These are phyloP conservation scores for Oxygymnocypris stewartii DNA, from an alignment of 2,113 vertebrate genomes.

Conservation along the genomic window DNA sequence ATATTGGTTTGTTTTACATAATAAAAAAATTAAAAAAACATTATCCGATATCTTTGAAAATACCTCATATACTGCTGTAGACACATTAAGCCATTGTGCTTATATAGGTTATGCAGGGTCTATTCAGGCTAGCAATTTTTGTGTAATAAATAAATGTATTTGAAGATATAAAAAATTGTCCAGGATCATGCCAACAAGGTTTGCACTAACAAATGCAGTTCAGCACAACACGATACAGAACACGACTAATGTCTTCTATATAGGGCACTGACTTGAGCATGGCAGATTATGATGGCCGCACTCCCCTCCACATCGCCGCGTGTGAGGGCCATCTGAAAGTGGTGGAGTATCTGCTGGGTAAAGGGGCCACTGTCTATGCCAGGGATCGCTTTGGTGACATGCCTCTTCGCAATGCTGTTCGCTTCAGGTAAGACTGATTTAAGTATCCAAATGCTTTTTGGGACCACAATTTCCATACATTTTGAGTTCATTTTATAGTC, in stretches of 20 bases:
- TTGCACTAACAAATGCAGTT: not conserved
- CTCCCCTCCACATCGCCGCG: constrained; percentile 84
- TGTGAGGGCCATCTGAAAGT: constrained; percentile 79
- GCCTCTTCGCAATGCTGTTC: constrained; percentile 83
- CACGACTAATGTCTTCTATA: not conserved
- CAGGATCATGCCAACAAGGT: not conserved
- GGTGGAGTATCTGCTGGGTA: constrained; percentile 80
- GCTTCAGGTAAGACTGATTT: constrained; percentile 74
- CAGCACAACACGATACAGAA: not conserved
- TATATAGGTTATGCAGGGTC: no score
- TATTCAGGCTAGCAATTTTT: not conserved
- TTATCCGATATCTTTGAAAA: no score
- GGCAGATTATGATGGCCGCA: constrained; percentile 83
- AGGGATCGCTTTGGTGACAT: constrained; percentile 84
- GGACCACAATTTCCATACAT: no score
- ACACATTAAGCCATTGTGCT: no score
- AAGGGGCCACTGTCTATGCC: constrained; percentile 80
- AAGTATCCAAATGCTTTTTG: not conserved
- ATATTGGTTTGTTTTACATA: no score
- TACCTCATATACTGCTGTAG: no score
- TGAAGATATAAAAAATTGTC: not conserved
- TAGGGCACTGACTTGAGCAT: constrained; percentile 85
- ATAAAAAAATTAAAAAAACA: no score
- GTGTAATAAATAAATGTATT: no score
- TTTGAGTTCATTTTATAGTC: no score